These are phyloP conservation scores for Rhinolophus ferrumequinum DNA, from an alignment of 2,113 vertebrate genomes.

Conservation along the genomic window DNA sequence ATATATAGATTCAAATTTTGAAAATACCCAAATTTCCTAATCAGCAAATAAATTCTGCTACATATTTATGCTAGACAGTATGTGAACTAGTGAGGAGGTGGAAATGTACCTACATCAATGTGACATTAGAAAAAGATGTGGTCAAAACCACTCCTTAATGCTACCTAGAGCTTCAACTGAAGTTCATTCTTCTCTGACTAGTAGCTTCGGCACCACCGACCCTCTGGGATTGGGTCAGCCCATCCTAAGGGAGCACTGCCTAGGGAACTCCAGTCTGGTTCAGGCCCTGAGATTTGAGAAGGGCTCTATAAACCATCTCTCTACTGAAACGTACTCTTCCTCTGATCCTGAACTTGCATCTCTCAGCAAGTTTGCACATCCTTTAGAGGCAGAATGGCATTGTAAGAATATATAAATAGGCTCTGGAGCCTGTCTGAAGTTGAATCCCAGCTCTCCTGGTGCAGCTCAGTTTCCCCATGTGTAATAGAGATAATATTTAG, in stretches of 20 bases:
- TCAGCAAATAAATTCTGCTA: neutral
- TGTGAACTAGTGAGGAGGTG: neutral
- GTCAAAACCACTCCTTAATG: neutral
- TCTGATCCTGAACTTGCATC: neutral
- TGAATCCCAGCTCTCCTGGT: neutral
- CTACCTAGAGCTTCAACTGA: neutral
- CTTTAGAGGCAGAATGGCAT: neutral
- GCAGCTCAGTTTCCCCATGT: neutral
- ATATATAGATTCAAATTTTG: neutral
- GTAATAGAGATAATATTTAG: neutral
- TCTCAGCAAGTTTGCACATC: neutral
- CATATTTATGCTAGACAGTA: neutral
- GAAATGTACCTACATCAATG: neutral
- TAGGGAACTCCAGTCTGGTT: neutral
- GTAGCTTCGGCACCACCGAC: neutral
- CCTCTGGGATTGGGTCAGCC: neutral
- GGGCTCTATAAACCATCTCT: neutral
- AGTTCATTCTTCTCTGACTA: neutral
- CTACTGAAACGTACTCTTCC: neutral
- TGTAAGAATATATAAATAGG: too few species aligned
- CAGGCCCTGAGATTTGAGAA: neutral
- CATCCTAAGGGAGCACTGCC: neutral
- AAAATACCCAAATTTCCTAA: constrained; percentile 26
- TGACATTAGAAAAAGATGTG: neutral
- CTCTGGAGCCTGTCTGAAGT: neutral